Evolutionary conservation across 2,113 vertebrate species (phyloP).

Genomic region (Ranitomeya imitator): DNA sequence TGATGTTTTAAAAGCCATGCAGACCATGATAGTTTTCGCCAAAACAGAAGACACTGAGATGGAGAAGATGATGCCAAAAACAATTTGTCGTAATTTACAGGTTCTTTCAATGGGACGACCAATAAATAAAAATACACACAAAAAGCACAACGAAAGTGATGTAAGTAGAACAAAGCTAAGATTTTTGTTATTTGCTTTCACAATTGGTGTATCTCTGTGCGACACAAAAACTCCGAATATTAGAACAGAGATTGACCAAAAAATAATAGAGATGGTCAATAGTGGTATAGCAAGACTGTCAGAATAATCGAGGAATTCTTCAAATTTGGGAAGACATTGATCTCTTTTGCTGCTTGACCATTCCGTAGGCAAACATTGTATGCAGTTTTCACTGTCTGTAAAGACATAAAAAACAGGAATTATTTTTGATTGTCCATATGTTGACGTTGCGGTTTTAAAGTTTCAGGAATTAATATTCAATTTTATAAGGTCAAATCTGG

Average conservation of each 20-base stretch:
- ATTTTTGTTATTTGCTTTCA: slow-evolving; percentile 16
- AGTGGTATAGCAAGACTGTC: not conserved
- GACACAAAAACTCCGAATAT: too few relatives aligned
- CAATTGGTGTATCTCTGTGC: too few relatives aligned
- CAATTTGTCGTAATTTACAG: too few relatives aligned
- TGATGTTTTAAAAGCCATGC: slow-evolving; percentile 37
- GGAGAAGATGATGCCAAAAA: too few relatives aligned
- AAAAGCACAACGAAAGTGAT: slow-evolving; percentile 29
- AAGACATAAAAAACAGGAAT: too few relatives aligned
- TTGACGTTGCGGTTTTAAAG: too few relatives aligned
- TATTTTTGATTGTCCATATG: too few relatives aligned
- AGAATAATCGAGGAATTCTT: slow-evolving; percentile 8
- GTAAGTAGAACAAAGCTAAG: slow-evolving; percentile 40
- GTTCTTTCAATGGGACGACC: not conserved
- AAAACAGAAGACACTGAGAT: too few relatives aligned
- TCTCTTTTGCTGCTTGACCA: slow-evolving; percentile 14
- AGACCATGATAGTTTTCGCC: too few relatives aligned
- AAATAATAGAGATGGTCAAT: not conserved
- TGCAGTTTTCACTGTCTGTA: slow-evolving; percentile 11
- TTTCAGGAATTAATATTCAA: too few relatives aligned
- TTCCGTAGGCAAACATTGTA: not conserved
- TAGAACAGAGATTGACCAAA: not conserved
- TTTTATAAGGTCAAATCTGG: too few relatives aligned
- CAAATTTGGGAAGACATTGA: not conserved
- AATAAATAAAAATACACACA: not conserved